A percentile compares a stretch with the other conserved stretches of the same genome.
Conservation (phyloP, 2,113 vertebrate species). For the Poeciliopsis occidentalis region DNA sequence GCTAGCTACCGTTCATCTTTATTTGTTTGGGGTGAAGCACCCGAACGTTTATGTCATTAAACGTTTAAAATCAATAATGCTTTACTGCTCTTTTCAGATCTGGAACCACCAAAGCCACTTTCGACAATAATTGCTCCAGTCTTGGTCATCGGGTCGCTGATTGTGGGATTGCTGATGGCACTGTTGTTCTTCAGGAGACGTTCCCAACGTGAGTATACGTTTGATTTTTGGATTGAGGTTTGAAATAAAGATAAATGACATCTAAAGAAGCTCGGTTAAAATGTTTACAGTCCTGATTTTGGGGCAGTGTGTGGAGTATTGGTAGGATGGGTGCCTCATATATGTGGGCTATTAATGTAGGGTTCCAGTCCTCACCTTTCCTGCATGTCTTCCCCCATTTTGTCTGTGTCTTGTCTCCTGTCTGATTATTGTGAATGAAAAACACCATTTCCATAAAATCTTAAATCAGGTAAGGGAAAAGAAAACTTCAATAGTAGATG, state of each 20-base stretch:
- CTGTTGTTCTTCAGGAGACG: background rate
- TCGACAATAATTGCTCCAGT: conserved; percentile 35
- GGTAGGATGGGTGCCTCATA: background rate
- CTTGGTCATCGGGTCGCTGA: conserved; percentile 71
- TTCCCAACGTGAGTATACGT: conserved; percentile 34
- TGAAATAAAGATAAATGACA: background rate
- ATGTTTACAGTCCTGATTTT: background rate
- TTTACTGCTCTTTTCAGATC: background rate
- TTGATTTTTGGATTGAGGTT: background rate
- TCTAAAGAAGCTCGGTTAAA: background rate
- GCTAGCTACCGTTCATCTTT: background rate
- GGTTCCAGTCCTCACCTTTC: background rate
- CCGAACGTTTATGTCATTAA: background rate
- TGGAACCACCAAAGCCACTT: background rate
- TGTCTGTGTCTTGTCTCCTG: too few species aligned
- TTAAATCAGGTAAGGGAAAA: too few species aligned
- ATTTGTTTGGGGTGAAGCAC: background rate
- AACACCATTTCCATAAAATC: too few species aligned
- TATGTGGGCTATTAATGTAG: background rate
- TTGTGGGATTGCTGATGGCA: conserved; percentile 54
- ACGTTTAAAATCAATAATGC: accelerated
- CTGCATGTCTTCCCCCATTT: too few species aligned
- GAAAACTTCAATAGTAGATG: too few species aligned
- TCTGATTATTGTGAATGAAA: too few species aligned
- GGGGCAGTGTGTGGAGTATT: background rate